phyloP scores from a whole-genome alignment of 2,797 vertebrate genomes.

The Cossypha caffra region DNA sequence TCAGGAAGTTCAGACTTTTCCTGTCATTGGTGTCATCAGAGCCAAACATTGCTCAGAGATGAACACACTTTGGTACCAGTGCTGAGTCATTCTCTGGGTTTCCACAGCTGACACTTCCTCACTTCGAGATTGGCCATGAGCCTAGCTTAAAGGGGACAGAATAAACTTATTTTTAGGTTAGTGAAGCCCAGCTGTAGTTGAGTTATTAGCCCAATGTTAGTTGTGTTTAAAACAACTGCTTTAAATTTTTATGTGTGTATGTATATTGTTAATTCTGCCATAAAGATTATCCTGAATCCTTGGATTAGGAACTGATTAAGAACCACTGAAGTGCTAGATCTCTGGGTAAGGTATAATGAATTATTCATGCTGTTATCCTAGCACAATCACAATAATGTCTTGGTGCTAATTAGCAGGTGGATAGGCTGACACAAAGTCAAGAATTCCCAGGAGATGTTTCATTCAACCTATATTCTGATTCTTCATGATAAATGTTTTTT shows the following conservation, averaged over 20 bases:
- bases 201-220: neutral
- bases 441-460: neutral
- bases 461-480: neutral
- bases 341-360: neutral
- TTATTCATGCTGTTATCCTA: slow-evolving; percentile 2
- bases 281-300: neutral
- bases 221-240: neutral
- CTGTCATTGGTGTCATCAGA: neutral
- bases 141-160: neutral
- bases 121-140: neutral
- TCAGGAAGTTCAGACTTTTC: neutral
- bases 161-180: neutral
- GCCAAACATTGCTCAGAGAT: neutral
- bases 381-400: neutral
- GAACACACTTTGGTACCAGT: neutral
- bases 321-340: neutral
- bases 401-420: neutral
- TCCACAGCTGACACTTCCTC: neutral
- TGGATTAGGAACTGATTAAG: neutral
- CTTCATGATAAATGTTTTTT: neutral
- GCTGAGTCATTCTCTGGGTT: neutral
- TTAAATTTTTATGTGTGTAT: neutral
- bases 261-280: neutral
- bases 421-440: neutral
- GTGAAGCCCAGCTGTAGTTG: neutral